A percentile compares a stretch with the other conserved stretches of the same genome.
Conservation (phyloP, 2,113 vertebrate species). For the Urocynchramus pylzowi region DNA sequence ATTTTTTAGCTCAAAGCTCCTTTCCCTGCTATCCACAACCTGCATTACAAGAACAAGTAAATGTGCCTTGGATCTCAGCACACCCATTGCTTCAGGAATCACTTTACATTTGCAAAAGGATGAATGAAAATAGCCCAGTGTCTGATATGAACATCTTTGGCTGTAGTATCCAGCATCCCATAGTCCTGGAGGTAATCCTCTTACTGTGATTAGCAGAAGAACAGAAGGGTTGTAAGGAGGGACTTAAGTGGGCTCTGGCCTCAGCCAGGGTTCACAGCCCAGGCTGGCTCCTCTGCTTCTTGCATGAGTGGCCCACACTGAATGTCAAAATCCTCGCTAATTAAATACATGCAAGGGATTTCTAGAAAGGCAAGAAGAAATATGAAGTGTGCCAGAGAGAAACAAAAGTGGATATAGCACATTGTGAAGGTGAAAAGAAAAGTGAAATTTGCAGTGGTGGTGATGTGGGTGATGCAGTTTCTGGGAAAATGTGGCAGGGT, state of each 20-base stretch:
- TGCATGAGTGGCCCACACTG: background rate
- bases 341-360: background rate
- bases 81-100: background rate
- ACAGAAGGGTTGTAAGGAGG: conserved; percentile 43
- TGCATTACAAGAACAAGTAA: background rate
- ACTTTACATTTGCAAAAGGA: background rate
- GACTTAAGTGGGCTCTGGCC: conserved; percentile 35
- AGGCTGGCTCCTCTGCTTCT: background rate
- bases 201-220: conserved; percentile 48
- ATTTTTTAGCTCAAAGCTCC: background rate
- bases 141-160: conserved; percentile 5
- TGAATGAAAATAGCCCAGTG: background rate
- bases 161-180: background rate
- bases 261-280: conserved; percentile 7
- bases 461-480: background rate
- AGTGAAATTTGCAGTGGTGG: background rate
- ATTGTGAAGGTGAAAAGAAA: background rate
- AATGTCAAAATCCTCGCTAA: background rate
- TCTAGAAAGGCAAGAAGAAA: background rate
- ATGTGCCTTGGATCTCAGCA: background rate
- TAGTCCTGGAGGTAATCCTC: conserved; percentile 36
- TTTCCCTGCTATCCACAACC: background rate
- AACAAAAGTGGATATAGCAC: background rate
- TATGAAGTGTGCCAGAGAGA: background rate
- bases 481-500: background rate